Conservation (phyloP, 1,140 invertebrate genomes). For the Cherax destructor region DNA sequence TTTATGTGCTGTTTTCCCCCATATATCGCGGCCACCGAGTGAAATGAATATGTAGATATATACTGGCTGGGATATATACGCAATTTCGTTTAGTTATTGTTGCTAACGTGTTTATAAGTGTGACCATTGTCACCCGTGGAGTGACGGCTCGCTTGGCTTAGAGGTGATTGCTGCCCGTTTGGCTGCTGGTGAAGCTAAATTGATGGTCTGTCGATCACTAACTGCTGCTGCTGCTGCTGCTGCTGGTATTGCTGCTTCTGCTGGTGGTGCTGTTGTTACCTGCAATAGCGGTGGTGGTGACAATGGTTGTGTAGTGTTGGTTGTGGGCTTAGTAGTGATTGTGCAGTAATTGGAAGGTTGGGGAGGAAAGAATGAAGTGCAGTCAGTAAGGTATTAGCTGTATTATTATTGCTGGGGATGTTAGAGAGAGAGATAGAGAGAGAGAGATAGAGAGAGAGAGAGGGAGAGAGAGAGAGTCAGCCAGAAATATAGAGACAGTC, state of each 20-base stretch:
- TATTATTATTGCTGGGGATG: background rate
- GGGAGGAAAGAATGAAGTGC: too few relatives aligned
- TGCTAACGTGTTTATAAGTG: slow-evolving; percentile 58
- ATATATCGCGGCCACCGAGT: slow-evolving; percentile 49
- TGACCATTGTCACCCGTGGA: slow-evolving; percentile 36
- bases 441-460: background rate
- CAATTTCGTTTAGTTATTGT: slow-evolving; percentile 63
- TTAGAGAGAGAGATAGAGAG: slow-evolving; percentile 13
- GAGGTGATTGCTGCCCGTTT: slow-evolving; percentile 18
- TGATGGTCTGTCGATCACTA: slow-evolving; percentile 22
- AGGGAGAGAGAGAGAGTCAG: slow-evolving; percentile 4
- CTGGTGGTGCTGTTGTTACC: too few relatives aligned
- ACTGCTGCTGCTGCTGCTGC: background rate
- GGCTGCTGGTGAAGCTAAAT: slow-evolving; percentile 26
- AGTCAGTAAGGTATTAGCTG: too few relatives aligned
- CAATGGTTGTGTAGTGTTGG: background rate
- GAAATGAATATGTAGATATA: slow-evolving; percentile 65
- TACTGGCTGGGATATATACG: slow-evolving; percentile 59
- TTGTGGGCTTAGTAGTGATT: background rate
- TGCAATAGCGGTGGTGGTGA: background rate
- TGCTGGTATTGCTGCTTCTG: too few relatives aligned
- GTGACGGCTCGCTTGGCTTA: background rate
- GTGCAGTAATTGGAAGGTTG: background rate
- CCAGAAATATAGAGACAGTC: background rate
- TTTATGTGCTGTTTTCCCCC: slow-evolving; percentile 61